A percentile compares a stretch with the other conserved stretches of the same genome.
These are phyloP conservation scores for Nycteola revayana DNA, from an alignment of 2,888 invertebrate genomes.

Conservation along the genomic window DNA sequence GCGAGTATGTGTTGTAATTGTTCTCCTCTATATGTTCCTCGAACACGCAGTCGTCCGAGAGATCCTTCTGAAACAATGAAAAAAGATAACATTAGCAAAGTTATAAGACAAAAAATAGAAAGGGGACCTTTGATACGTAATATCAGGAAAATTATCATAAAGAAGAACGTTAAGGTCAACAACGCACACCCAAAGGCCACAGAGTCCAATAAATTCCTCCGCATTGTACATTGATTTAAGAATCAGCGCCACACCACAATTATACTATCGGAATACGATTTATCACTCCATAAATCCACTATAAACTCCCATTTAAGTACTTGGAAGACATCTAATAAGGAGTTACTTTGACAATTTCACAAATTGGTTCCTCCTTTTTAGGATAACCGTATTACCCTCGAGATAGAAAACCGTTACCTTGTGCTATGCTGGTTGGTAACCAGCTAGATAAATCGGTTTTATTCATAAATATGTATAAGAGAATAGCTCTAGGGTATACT, in stretches of 20 bases:
- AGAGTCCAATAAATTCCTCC: conserved; percentile 9
- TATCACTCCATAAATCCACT: conserved; percentile 35
- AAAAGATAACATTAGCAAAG: conserved; percentile 24
- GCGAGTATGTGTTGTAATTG: conserved; percentile 93
- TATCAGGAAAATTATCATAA: not conserved
- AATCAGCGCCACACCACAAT: conserved; percentile 18
- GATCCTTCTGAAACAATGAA: conserved; percentile 89
- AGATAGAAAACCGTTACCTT: conserved; percentile 50
- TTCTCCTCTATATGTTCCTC: conserved; percentile 93
- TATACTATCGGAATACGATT: conserved; percentile 30
- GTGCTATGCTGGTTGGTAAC: conserved; percentile 19
- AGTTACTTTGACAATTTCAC: conserved; percentile 45
- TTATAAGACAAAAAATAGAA: not conserved
- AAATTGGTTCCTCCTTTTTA: conserved; percentile 56
- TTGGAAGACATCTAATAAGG: conserved; percentile 40
- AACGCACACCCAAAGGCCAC: not conserved
- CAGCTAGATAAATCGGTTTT: conserved; percentile 44
- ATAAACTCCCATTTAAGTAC: conserved; percentile 35
- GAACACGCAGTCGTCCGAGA: conserved; percentile 92
- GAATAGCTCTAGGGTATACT: conserved; percentile 57
- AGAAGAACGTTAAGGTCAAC: not conserved
- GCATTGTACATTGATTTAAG: conserved; percentile 18
- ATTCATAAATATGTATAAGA: conserved; percentile 69
- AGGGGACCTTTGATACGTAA: not conserved
- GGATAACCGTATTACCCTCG: conserved; percentile 44